A percentile compares a stretch with the other conserved stretches of the same genome.
Conservation (phyloP, 2,888 invertebrate species). For the Allolobophora icterica region DNA sequence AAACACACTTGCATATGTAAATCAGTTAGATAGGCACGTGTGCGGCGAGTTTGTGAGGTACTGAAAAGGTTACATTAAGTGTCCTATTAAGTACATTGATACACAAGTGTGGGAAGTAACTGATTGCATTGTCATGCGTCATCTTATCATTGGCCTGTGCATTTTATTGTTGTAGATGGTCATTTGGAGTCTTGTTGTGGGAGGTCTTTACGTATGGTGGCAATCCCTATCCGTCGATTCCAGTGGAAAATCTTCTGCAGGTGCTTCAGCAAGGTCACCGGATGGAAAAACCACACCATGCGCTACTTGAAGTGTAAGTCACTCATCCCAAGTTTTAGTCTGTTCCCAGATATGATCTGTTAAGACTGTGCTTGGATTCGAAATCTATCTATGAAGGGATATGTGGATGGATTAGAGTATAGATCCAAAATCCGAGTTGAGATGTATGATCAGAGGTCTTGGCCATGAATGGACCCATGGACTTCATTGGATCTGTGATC, state of each 20-base stretch:
- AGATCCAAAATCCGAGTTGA: background rate
- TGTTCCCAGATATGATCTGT: background rate
- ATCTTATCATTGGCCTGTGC: background rate
- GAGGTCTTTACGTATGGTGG: conserved; percentile 98
- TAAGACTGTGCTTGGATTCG: background rate
- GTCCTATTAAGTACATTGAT: no score
- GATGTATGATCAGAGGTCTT: background rate
- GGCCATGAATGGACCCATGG: no score
- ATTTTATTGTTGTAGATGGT: conserved; percentile 81
- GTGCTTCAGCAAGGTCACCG: conserved; percentile 87
- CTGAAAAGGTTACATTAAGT: background rate
- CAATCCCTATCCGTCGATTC: conserved; percentile 94
- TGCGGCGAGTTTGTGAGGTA: background rate
- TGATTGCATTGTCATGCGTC: background rate
- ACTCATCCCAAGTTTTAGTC: background rate
- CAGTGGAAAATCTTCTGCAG: conserved; percentile 90
- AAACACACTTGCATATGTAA: no score
- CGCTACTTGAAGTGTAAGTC: background rate
- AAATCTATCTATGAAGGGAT: background rate
- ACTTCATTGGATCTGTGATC: no score
- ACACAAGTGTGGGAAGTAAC: background rate
- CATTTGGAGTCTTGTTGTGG: conserved; percentile 93
- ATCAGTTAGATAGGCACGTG: no score
- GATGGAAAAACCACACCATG: conserved; percentile 82
- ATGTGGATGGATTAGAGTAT: background rate